Base-by-base conservation (phyloP, 2,797 vertebrate genomes). In the Pseudochaenichthys georgianus region DNA sequence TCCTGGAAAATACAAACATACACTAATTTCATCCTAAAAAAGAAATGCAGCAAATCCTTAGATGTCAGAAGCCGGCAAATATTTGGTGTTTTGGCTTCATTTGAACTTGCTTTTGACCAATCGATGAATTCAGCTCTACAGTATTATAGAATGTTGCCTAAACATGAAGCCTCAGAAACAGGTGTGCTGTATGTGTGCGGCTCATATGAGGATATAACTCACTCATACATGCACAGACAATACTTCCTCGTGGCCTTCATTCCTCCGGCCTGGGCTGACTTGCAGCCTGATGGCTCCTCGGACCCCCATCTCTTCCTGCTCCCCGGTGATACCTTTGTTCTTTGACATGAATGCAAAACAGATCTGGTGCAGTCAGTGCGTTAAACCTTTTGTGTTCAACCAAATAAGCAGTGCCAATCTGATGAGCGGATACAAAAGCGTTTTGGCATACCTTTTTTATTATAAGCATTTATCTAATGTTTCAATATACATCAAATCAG, bases 321-420 rank as follows among this genome's bases (percentile, higher is more conserved):
- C 83, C 84, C 81, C 62, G 58, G 75, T 86, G 76, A 87, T 80
- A 84, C 85, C 86, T 94, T 94, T 94, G 92, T 93, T 93, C 91
- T 94, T 89, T 93, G 67, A 87, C 23, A 28, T 28, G 23, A 28
- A 89, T 91, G 91, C 88, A 91, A 91, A 93, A 87, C 72, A 52
- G 73, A 58, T 70, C 52, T 38, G 51, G 64, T 48, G 34, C 53
- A 67, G 72, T 70, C 57, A 45, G 73, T 47, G 76, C 85, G 84
- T 85, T 77, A 64, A 83, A 80, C 73, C 86, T 79, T 92, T 86
- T 91, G 85, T 84, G 83, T 83, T 70, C 75, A 89, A 85, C 85
- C 91, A 91, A 91, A 93, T 90, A 81, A 64, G 77, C 61, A 45
- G 55, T 4, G 64, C 23, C 72, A 78, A 78, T 86, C 85, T 87